Conservation (phyloP, 2,888 invertebrate genomes). For the Eugnorisma glareosa region DNA sequence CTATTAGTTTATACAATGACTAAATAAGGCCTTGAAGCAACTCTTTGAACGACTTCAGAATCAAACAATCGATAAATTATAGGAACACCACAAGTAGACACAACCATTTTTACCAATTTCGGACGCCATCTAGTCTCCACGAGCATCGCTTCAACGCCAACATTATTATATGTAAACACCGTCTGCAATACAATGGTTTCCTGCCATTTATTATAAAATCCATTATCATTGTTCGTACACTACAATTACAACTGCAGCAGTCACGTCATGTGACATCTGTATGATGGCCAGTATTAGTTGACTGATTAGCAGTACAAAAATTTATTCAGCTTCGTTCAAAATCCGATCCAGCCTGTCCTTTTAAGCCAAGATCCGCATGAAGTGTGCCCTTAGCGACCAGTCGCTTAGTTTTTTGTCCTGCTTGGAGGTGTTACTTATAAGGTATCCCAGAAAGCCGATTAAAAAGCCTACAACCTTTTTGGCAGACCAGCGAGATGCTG, state of each 20-base stretch:
- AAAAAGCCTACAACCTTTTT: neutral
- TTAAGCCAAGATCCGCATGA: neutral
- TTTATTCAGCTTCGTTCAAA: neutral
- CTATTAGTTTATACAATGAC: too few relatives aligned
- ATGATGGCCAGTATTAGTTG: neutral
- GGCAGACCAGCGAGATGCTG: neutral
- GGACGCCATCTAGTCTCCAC: neutral
- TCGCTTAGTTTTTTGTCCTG: neutral
- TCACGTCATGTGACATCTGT: slow-evolving; percentile 12
- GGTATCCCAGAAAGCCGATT: neutral
- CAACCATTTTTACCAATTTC: slow-evolving; percentile 3
- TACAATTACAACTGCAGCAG: slow-evolving; percentile 26
- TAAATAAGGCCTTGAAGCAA: neutral
- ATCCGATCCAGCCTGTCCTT: neutral
- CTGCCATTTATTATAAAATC: slow-evolving; percentile 40
- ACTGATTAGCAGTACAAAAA: neutral
- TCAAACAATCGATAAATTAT: neutral
- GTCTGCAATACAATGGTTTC: slow-evolving; percentile 18
- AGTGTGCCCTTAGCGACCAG: neutral
- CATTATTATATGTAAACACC: slow-evolving; percentile 16
- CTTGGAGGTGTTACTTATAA: neutral
- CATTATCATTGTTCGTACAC: slow-evolving; percentile 31
- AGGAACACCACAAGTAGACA: neutral
- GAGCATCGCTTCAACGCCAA: neutral
- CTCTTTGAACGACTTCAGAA: neutral